A percentile compares a stretch with the other conserved stretches of the same genome.
Evolutionary conservation across 2,113 vertebrate genomes (phyloP).

Genomic region (Chloebia gouldiae): DNA sequence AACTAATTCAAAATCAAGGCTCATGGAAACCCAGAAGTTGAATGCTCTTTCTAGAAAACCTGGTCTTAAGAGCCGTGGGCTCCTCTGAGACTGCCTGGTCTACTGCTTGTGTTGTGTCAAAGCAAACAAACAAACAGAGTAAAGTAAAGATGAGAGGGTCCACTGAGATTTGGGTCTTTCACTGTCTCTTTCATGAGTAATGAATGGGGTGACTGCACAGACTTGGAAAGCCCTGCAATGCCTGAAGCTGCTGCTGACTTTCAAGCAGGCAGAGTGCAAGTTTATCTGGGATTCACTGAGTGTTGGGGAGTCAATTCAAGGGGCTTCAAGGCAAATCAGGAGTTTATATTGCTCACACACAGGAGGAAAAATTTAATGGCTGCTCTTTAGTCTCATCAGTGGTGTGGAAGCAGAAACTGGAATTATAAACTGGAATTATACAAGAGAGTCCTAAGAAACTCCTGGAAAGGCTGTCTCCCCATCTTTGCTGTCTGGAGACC

Average conservation of each 20-base stretch:
- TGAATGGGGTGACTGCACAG: conserved; percentile 65
- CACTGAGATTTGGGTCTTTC: conserved; percentile 56
- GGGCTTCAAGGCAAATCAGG: conserved; percentile 22
- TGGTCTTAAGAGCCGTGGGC: background rate
- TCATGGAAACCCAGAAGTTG: background rate
- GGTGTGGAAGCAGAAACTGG: background rate
- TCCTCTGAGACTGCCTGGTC: conserved; percentile 10
- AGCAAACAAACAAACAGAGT: conserved; percentile 71
- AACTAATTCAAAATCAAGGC: background rate
- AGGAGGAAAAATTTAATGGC: background rate
- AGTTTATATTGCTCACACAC: background rate
- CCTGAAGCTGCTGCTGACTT: conserved; percentile 36
- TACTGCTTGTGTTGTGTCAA: conserved; percentile 51
- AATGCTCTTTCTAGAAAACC: conserved; percentile 66
- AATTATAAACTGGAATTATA: background rate
- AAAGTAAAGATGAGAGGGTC: conserved; percentile 66
- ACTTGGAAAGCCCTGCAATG: conserved; percentile 39
- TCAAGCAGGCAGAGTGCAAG: conserved; percentile 19
- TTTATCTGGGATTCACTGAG: conserved; percentile 8
- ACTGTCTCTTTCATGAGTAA: conserved; percentile 70
- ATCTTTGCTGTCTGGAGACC: background rate
- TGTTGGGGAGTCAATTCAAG: background rate
- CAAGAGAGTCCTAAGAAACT: conserved; percentile 6
- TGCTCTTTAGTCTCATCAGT: background rate
- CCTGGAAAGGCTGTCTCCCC: background rate